phyloP scores from a whole-genome alignment of 2,888 invertebrate species.

The Drosophila tanythrix region DNA sequence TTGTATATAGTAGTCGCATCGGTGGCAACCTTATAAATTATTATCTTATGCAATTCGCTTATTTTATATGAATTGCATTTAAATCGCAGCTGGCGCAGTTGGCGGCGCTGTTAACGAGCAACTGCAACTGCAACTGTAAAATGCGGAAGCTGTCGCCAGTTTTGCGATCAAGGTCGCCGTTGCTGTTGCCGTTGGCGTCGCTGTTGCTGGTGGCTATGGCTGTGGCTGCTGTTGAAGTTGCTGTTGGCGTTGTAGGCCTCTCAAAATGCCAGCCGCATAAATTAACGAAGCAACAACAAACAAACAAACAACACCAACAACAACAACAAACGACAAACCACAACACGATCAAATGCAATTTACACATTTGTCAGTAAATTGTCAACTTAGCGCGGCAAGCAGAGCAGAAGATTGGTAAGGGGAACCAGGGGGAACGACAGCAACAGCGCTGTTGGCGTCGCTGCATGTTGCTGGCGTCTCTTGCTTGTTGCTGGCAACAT shows the following conservation, averaged over 20 bases:
- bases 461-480: slow-evolving; percentile 57
- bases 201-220: slow-evolving; percentile 11
- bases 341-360: slow-evolving; percentile 75
- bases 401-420: not conserved
- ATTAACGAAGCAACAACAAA: slow-evolving; percentile 59
- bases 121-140: slow-evolving; percentile 50
- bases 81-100: slow-evolving; percentile 7
- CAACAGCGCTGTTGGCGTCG: slow-evolving; percentile 29
- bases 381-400: slow-evolving; percentile 77
- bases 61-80: not conserved
- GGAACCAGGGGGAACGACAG: slow-evolving; percentile 21
- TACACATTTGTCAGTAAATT: slow-evolving; percentile 82
- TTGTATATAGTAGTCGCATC: too few relatives aligned
- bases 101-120: slow-evolving; percentile 24
- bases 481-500: slow-evolving; percentile 68
- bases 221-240: slow-evolving; percentile 10
- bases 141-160: slow-evolving; percentile 63
- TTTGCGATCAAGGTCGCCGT: slow-evolving; percentile 60
- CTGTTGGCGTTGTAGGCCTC: slow-evolving; percentile 54
- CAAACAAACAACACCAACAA: slow-evolving; percentile 28
- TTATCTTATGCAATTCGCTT: not conserved
- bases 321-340: slow-evolving; percentile 34
- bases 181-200: slow-evolving; percentile 8
- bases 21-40: not conserved
- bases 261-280: slow-evolving; percentile 75